Conservation (phyloP, 2,797 vertebrate genomes). For the Takifugu rubripes region DNA sequence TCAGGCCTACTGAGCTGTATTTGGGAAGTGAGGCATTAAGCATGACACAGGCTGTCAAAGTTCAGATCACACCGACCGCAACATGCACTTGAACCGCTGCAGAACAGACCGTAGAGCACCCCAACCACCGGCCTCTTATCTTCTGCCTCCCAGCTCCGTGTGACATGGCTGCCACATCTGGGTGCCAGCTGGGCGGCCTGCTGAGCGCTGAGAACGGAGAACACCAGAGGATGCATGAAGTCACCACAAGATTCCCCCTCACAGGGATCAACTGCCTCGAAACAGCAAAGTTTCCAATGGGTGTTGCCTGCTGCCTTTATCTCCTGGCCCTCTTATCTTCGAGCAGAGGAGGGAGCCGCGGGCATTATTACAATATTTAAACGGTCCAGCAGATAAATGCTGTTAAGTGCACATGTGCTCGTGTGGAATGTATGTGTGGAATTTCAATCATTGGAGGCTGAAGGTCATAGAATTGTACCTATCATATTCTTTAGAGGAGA, state of each 20-base stretch:
- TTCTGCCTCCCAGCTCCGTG: constrained; percentile 61
- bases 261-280: constrained; percentile 32
- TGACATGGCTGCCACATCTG: constrained; percentile 75
- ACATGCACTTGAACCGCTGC: constrained; percentile 75
- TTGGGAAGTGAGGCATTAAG: constrained; percentile 84
- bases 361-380: constrained; percentile 50
- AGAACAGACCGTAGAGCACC: constrained; percentile 59
- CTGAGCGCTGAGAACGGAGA: constrained; percentile 46
- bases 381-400: constrained; percentile 59
- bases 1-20: constrained; percentile 76
- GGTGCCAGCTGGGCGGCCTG: constrained; percentile 61
- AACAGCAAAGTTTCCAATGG: constrained; percentile 32
- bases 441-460: constrained; percentile 72
- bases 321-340: constrained; percentile 49
- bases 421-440: constrained; percentile 46
- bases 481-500: constrained; percentile 73
- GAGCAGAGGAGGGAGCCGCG: constrained; percentile 27
- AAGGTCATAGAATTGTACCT: constrained; percentile 71
- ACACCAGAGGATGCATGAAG: constrained; percentile 27
- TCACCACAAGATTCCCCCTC: constrained; percentile 18
- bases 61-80: constrained; percentile 76
- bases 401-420: constrained; percentile 28
- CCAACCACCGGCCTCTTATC: constrained; percentile 65
- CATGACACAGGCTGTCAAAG: constrained; percentile 80
- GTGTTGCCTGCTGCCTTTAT: constrained; percentile 40